phyloP scores from a whole-genome alignment of 2,797 vertebrate genomes.

The Nannoperca australis region DNA sequence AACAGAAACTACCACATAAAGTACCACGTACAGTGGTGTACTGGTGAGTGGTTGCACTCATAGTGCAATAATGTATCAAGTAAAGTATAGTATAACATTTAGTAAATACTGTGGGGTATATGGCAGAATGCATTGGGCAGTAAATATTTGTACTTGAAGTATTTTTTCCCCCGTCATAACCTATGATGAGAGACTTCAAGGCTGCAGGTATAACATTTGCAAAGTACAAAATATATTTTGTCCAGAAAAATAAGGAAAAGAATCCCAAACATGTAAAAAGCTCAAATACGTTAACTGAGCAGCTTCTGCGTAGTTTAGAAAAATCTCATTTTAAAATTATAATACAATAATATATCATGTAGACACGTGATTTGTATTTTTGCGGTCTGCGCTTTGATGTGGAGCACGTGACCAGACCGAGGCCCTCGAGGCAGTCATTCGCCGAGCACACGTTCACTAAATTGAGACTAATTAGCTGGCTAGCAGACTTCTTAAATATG shows the following conservation, averaged over 20 bases:
- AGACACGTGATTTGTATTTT: too few species aligned
- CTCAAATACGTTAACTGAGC: neutral
- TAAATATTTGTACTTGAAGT: neutral
- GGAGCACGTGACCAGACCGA: constrained; percentile 57
- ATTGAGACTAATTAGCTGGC: constrained; percentile 72
- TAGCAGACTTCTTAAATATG: constrained; percentile 72
- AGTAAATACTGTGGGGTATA: neutral
- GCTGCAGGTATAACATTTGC: neutral
- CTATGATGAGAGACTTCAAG: too few species aligned
- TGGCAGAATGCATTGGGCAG: neutral
- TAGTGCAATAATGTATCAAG: too few species aligned
- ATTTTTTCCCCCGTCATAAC: neutral
- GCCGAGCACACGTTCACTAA: constrained; percentile 72
- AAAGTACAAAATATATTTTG: neutral
- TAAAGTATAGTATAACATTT: neutral
- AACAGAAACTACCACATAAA: too few species aligned
- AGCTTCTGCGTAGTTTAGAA: neutral
- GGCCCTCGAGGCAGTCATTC: constrained; percentile 24
- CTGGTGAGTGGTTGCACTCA: too few species aligned
- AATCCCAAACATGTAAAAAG: neutral
- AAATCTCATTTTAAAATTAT: neutral
- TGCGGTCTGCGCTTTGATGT: constrained; percentile 44
- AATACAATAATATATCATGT: too few species aligned
- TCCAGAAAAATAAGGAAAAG: neutral
- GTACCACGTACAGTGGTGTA: too few species aligned